Percentiles rank a stretch among this genome's conserved stretches.
Conservation (phyloP, 2,888 invertebrate genomes). For the Monopis laevigella region DNA sequence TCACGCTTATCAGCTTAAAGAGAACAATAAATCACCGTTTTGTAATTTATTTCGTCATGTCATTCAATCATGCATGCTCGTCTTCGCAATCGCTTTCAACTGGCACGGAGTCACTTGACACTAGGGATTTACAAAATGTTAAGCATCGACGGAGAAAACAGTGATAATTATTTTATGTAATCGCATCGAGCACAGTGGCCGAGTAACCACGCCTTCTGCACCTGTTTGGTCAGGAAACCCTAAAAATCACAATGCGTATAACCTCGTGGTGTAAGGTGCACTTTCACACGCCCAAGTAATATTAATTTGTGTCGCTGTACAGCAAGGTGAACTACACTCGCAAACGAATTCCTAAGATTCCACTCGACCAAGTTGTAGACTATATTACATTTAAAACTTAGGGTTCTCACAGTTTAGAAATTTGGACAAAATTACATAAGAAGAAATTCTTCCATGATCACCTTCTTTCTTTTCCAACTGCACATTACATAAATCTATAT, state of each 20-base stretch:
- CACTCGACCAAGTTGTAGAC: too few relatives aligned
- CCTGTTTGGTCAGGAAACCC: neutral
- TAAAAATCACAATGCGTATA: neutral
- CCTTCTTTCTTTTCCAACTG: too few relatives aligned
- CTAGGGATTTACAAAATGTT: constrained; percentile 1
- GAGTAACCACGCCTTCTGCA: constrained; percentile 1
- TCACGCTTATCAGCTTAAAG: constrained; percentile 2
- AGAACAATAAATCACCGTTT: neutral
- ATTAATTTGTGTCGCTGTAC: constrained; percentile 24
- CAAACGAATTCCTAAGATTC: constrained; percentile 17
- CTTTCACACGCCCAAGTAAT: constrained; percentile 2
- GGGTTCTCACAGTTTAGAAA: too few relatives aligned
- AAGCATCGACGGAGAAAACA: constrained; percentile 21
- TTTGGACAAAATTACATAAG: too few relatives aligned
- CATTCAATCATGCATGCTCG: constrained; percentile 6
- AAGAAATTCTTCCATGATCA: too few relatives aligned
- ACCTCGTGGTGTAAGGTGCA: neutral
- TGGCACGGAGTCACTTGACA: neutral
- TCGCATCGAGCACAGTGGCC: constrained; percentile 13
- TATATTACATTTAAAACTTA: too few relatives aligned
- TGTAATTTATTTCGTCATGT: constrained; percentile 6
- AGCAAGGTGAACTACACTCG: constrained; percentile 39
- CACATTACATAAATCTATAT: neutral
- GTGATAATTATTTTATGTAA: constrained; percentile 33
- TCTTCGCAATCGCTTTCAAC: constrained; percentile 4